Base-by-base conservation (phyloP, 2,888 invertebrate species). In the Luffia ferchaultella region DNA sequence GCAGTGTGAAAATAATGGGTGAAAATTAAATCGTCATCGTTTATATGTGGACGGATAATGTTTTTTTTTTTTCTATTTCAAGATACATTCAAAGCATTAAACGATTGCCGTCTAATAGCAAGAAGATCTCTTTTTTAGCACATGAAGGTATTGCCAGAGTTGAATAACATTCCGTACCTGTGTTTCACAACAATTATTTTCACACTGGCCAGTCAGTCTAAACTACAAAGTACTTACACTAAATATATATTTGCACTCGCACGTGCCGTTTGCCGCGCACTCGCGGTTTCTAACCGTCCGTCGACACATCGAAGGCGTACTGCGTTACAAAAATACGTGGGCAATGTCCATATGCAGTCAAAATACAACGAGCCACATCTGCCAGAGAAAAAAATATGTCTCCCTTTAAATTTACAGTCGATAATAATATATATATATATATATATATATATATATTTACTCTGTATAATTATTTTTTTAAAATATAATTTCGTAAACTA, bases 291-390 rank as follows among this genome's bases (percentile, higher is more conserved):
- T 2, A 19, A 18, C 17, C 17, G 42, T n/a, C 41, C 15, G 41
- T 16, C 16, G 16, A 5, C 41, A 68, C 72, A 70, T 70, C 71
- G 69, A 76, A 77, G 76, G 76, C 76, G 70, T 73, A 74, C 76
- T 75, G 74, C 73, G 65, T 78, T 80, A 80, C 73, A 77, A 79
- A 79, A 80, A 82, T 82, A 83, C 79, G 82, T 83, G 82, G 82
- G 82, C 82, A 82, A 82, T 80, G 75, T 80, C 74, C 74, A 73
- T 73, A 70, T 73, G 73, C 70, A 77, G 74, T 77, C 76, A 73
- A 71, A 30, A 30, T 30, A 71, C 76, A 70, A 76, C 71, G 70
- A 72, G 71, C 71, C 74, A 78, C 74, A 76, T 73, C 69, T 63
- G 63, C 67, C 46, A 74, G 76, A 76, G 77, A 71, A 79, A 82